phyloP scores from a whole-genome alignment of 2,797 vertebrate genomes.

The Rousettus madagascariensis region DNA sequence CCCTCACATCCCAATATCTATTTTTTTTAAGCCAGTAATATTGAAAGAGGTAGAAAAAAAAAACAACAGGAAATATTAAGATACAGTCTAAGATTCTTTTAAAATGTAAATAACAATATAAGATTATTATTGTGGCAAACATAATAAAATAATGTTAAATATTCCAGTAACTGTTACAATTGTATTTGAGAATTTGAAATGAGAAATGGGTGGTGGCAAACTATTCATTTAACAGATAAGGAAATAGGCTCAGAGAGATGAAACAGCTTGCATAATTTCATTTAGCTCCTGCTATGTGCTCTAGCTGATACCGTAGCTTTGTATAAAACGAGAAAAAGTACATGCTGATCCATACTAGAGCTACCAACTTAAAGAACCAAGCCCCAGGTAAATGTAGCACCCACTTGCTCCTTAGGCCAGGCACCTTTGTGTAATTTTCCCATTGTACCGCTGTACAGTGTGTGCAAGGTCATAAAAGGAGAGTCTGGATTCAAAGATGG shows the following conservation, averaged over 20 bases:
- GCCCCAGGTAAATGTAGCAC: accelerated
- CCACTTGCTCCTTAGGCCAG: background rate
- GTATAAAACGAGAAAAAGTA: background rate
- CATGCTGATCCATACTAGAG: no score
- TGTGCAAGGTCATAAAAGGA: background rate
- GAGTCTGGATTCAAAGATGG: background rate
- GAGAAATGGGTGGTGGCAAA: background rate
- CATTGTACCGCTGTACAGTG: accelerated
- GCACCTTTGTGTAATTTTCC: background rate
- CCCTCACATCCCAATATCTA: background rate
- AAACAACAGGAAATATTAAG: background rate
- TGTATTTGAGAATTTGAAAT: background rate
- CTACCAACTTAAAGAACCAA: background rate
- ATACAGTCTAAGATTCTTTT: background rate
- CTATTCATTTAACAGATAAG: background rate
- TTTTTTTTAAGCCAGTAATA: background rate
- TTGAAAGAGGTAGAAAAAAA: background rate
- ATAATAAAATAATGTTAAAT: background rate
- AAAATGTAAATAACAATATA: background rate
- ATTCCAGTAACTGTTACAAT: background rate
- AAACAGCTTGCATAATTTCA: background rate
- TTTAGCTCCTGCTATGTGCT: background rate
- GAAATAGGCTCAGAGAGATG: background rate
- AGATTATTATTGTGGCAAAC: background rate
- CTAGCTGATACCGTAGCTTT: background rate